Base-by-base conservation (phyloP, 2,797 vertebrate genomes). In the Lacerta bilineata region DNA sequence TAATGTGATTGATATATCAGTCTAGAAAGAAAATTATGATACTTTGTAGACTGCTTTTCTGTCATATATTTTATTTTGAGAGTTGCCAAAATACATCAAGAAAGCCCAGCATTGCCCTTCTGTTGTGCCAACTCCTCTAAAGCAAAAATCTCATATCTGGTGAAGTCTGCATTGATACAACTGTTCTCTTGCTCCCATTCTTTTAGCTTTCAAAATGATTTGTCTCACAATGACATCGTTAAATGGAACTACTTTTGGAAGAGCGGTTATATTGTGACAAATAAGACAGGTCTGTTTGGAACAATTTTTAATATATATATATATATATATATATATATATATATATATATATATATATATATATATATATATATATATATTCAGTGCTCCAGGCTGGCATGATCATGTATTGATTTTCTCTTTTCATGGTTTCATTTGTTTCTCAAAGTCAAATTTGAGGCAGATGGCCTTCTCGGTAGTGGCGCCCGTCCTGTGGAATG, bases 81-180 rank as follows among this genome's bases (percentile, higher is more conserved):
- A 61, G 25, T 36, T 80, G 17, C 85, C 50, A 80, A 80, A 68
- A 13, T 23, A n/a, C 39, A 74, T 81, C 55, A 80, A 80, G 27
- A 10, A 87, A n/a, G 74, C 7, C 74, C 86, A 87, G 36, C 18
- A 43, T 74, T 87, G 36, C 15, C 39, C 10, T 74, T 87, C 27
- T 41, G 20, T 50, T 55, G 10, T 8, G 10, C 55, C 41, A 10
- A 11, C 39, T 64, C 41, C 18, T 75, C 20, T n/a, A 81, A 74
- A 81, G 27, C n/a, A 29, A 41, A 74, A 81, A 27, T 18, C 29
- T 74, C 13, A 41, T 41, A 61, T 87, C 74, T 80, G 23, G 27
- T 71, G 43, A 17, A 59, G 50, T 5, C 83, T 46, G 36, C 36
- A 6, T n/a, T 72, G n/a, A 74, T 33, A 61, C 46, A 36, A 7